These are phyloP conservation scores for Sialia sialis DNA, from an alignment of 2,113 vertebrate genomes.

Conservation along the genomic window DNA sequence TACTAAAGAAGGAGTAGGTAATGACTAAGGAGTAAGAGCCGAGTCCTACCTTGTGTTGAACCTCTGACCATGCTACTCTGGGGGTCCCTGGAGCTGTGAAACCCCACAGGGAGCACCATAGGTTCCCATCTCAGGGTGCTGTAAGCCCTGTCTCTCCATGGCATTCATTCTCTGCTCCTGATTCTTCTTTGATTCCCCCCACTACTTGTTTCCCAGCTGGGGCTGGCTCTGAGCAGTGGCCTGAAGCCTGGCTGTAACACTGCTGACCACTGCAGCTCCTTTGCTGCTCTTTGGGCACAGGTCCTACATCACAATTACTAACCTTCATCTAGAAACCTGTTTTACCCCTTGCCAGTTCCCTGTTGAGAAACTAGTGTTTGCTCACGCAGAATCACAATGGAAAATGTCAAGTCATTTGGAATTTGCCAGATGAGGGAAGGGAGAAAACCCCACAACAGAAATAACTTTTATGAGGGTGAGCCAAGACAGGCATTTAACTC, in stretches of 20 bases:
- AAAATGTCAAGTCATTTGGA: slow-evolving; percentile 33
- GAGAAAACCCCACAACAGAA: slow-evolving; percentile 33
- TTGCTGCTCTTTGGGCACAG: not conserved
- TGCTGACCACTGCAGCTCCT: not conserved
- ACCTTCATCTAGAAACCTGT: not conserved
- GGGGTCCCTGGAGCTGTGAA: not conserved
- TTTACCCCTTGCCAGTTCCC: not conserved
- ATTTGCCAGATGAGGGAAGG: not conserved
- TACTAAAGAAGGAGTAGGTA: not conserved
- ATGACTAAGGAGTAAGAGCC: not conserved
- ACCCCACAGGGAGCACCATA: accelerated
- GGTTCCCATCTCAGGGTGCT: not conserved
- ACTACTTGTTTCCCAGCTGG: accelerated
- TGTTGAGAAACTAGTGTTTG: not conserved
- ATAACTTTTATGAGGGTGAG: slow-evolving; percentile 40
- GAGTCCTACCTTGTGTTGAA: not conserved
- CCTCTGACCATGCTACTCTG: not conserved
- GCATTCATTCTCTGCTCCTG: not conserved
- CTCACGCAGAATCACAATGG: not conserved
- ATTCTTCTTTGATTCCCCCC: not conserved
- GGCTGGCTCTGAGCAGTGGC: not conserved
- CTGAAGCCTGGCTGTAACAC: not conserved
- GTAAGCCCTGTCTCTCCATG: not conserved
- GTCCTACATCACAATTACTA: not conserved
- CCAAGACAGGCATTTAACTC: slow-evolving; percentile 37